phyloP scores from a whole-genome alignment of 2,797 vertebrate species.

The Lerista edwardsae region DNA sequence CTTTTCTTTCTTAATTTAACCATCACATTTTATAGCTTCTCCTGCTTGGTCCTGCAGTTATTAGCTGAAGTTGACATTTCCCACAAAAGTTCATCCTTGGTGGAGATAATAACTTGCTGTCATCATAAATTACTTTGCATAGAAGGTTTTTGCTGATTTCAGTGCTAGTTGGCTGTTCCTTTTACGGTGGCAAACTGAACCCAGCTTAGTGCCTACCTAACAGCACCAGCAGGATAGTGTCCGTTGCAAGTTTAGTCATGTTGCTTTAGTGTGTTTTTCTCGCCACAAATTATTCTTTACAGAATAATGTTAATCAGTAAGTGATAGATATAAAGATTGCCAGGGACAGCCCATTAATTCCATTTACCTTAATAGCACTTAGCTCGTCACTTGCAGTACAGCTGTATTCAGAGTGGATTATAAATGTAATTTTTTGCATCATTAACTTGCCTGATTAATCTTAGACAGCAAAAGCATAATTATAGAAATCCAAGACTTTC shows the following conservation, averaged over 20 bases:
- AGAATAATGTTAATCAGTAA: conserved; percentile 90
- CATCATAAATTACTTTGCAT: conserved; percentile 64
- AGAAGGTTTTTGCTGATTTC: conserved; percentile 58
- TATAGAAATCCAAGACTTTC: conserved; percentile 67
- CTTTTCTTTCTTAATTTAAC: conserved; percentile 61
- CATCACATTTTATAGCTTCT: conserved; percentile 55
- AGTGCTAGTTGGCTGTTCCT: conserved; percentile 46
- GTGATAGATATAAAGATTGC: conserved; percentile 88
- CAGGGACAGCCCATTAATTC: conserved; percentile 95
- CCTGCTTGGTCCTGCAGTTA: conserved; percentile 57
- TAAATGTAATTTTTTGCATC: conserved; percentile 85
- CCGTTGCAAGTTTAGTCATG: conserved; percentile 50
- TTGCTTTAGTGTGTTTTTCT: conserved; percentile 60
- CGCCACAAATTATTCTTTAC: conserved; percentile 73
- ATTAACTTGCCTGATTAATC: conserved; percentile 83
- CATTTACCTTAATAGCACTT: conserved; percentile 90
- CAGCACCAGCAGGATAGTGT: conserved; percentile 36
- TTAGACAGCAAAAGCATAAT: conserved; percentile 79
- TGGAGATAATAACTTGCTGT: conserved; percentile 69
- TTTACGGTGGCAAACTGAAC: conserved; percentile 40
- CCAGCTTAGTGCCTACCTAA: conserved; percentile 31
- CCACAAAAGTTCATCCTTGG: conserved; percentile 67
- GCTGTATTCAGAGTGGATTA: conserved; percentile 83
- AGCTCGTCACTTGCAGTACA: conserved; percentile 82
- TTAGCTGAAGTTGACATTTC: conserved; percentile 70